These are phyloP conservation scores for Brachionus rubens DNA, from an alignment of 1,140 invertebrate species.

Conservation along the genomic window DNA sequence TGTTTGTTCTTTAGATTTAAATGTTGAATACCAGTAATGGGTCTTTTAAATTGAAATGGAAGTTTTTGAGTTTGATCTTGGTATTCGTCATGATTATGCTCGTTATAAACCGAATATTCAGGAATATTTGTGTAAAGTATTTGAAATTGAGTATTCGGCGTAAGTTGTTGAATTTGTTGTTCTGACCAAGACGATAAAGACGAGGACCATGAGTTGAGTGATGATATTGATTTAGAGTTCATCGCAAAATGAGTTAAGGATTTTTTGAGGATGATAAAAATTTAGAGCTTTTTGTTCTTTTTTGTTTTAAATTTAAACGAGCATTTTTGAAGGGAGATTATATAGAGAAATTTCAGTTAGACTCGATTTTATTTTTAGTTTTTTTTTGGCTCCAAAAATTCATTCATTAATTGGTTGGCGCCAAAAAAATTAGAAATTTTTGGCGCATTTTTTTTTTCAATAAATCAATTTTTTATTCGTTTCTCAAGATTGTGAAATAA, in stretches of 20 bases:
- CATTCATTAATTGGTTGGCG: not conserved
- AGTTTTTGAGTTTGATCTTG: slow-evolving; percentile 6
- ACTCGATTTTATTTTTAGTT: not conserved
- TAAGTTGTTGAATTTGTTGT: not conserved
- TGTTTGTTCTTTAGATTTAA: not conserved
- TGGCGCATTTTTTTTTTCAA: slow-evolving; percentile 8
- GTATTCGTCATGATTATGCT: not conserved
- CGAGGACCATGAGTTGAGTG: not conserved
- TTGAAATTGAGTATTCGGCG: not conserved
- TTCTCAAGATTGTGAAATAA: no score
- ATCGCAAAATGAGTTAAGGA: no score
- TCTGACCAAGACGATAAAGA: slow-evolving; percentile 11
- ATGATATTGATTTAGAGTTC: slow-evolving; percentile 14
- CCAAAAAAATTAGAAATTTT: not conserved
- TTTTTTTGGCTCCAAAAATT: not conserved
- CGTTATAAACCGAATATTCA: not conserved
- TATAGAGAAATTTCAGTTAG: not conserved
- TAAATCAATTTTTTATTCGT: no score
- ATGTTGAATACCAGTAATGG: not conserved
- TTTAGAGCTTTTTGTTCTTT: no score
- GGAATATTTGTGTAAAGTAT: not conserved
- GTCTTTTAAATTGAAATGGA: slow-evolving; percentile 19
- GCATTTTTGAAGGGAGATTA: not conserved
- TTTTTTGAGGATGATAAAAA: no score
- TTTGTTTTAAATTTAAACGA: not conserved